phyloP scores from a whole-genome alignment of 2,113 vertebrate species.

The Suncus etruscus region DNA sequence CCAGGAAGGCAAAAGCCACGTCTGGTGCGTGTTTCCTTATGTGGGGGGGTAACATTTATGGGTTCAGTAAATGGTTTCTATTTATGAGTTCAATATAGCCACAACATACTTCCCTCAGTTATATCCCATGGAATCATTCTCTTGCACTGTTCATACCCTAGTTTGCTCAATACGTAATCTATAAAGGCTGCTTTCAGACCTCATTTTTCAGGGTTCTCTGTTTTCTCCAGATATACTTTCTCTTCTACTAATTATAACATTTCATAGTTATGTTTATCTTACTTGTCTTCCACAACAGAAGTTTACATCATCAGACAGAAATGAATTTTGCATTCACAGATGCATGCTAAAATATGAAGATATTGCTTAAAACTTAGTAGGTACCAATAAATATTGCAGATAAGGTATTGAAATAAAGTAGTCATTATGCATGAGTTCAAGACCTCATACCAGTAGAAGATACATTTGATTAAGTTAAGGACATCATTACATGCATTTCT shows the following conservation, averaged over 20 bases:
- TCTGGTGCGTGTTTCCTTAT: too few relatives aligned
- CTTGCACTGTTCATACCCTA: too few relatives aligned
- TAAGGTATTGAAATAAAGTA: not conserved
- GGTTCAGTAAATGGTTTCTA: too few relatives aligned
- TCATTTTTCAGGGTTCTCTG: not conserved
- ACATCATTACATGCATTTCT: too few relatives aligned
- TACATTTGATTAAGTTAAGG: too few relatives aligned
- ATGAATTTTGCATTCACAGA: not conserved
- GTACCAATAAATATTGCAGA: not conserved
- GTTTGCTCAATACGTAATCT: too few relatives aligned
- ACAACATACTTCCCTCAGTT: too few relatives aligned
- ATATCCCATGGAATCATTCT: too few relatives aligned
- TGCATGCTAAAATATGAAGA: not conserved
- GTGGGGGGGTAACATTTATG: too few relatives aligned
- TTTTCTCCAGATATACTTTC: not conserved
- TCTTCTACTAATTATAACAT: not conserved
- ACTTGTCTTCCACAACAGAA: not conserved
- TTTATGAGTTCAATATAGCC: too few relatives aligned
- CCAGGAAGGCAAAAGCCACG: too few relatives aligned
- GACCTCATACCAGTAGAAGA: too few relatives aligned
- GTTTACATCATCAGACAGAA: not conserved
- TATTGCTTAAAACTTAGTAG: not conserved
- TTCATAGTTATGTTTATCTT: not conserved
- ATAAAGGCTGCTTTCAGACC: not conserved
- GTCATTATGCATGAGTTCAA: not conserved